Base-by-base conservation (phyloP, 1,140 invertebrate species). In the Brachionus sp. region DNA sequence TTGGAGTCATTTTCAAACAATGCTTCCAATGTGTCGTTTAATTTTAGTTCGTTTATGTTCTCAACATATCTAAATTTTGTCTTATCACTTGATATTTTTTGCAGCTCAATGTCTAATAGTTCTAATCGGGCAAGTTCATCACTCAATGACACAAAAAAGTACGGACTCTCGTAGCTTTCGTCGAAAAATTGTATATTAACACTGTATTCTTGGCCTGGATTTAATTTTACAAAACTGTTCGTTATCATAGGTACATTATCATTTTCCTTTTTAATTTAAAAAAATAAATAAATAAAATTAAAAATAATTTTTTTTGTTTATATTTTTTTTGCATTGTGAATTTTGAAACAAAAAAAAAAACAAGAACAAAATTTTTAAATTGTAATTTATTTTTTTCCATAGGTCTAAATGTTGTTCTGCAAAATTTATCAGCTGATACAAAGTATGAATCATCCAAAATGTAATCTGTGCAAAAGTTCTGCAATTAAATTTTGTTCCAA, bases 1-100 rank as follows among this genome's bases (percentile, higher is more conserved):
- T 75, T 75, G 39, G 37, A 46, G 39, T 75, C 70, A 25, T 0
- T 2, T 75, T 75, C 70, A 10, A 16, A 75, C 2, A 75, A 46
- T 19, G 70, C 70, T 75, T 75, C 70, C 5, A 75, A 19, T n/a
- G 19, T 46, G 44, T 75, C 42, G 39, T 75, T 25, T 19, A 75
- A 1, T 75, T 50, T 75, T 12, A 75, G 23, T 10, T 75, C 16
- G 37, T 10, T 46, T 25, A 46, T 44, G 6, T 75, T 46, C 23
- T 46, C 42, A 0, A 75, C 42, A 46, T 75, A 75, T 25, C 13
- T 46, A n/a, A 75, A 75, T 75, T 75, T 25, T 5, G 19, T 23
- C 3, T 10, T 46, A 29, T 75, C 42, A 29, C 19, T 46, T 25
- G 70, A 75, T 46, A 25, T 44, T 12, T 46, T 75, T 75, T 75